Conservation (phyloP, 1,140 invertebrate species). For the Rhopalosiphum padi region DNA sequence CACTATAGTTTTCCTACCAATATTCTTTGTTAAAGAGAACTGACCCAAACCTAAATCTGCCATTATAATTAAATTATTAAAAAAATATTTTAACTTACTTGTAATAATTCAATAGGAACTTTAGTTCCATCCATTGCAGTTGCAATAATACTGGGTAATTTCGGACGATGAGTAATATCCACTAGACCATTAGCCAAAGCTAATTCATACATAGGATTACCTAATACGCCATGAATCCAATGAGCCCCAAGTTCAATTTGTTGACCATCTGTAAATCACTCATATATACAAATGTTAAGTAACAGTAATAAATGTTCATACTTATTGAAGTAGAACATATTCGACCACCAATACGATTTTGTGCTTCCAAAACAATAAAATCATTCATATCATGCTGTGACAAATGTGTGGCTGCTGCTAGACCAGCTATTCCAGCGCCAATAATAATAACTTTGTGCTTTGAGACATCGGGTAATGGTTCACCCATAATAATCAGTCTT, state of each 20-base stretch:
- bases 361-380: conserved; percentile 81
- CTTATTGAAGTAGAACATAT: conserved; percentile 79
- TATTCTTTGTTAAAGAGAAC: neutral
- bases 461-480: conserved; percentile 58
- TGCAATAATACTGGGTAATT: conserved; percentile 85
- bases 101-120: conserved; percentile 79
- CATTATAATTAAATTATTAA: neutral
- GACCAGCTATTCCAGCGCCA: conserved; percentile 84
- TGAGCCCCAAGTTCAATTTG: conserved; percentile 88
- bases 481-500: conserved; percentile 53
- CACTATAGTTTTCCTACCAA: neutral
- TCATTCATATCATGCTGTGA: conserved; percentile 80
- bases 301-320: conserved; percentile 64
- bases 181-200: conserved; percentile 83
- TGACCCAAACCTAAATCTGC: neutral
- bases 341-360: conserved; percentile 79
- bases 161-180: conserved; percentile 81
- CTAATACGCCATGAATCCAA: conserved; percentile 91
- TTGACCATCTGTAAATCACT: conserved; percentile 64
- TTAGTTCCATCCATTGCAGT: conserved; percentile 85
- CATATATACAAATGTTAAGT: neutral
- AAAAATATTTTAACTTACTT: conserved; percentile 63
- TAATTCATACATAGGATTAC: conserved; percentile 85
- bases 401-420: conserved; percentile 84
- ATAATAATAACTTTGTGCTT: conserved; percentile 81